Conservation (phyloP, 2,888 invertebrate species). For the Malacosoma neustria region DNA sequence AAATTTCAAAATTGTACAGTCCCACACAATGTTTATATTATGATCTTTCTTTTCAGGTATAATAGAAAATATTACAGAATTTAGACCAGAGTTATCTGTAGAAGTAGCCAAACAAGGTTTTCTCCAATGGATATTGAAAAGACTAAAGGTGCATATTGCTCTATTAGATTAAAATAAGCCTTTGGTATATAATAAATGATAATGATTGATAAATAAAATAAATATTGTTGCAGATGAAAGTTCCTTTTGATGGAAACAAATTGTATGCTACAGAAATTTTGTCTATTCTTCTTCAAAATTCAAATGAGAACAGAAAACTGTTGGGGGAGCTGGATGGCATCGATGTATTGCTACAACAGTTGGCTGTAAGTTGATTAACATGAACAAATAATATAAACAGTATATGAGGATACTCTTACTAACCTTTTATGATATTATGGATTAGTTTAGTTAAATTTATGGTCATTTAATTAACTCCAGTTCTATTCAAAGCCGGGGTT, state of each 20-base stretch:
- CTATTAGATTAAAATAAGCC: background rate
- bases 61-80: conserved; percentile 96
- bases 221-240: conserved; percentile 73
- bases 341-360: conserved; percentile 94
- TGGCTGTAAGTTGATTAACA: conserved; percentile 78
- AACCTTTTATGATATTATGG: too few relatives aligned
- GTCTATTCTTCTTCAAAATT: conserved; percentile 94
- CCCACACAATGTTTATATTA: too few relatives aligned
- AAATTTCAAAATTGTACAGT: too few relatives aligned
- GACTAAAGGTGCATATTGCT: conserved; percentile 76
- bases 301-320: conserved; percentile 85
- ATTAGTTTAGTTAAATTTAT: too few relatives aligned
- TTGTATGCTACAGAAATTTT: conserved; percentile 96
- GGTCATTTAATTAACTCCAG: too few relatives aligned
- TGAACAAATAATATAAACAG: background rate
- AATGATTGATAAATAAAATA: conserved; percentile 1
- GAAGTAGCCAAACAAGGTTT: conserved; percentile 94
- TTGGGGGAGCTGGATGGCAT: conserved; percentile 97
- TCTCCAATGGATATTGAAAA: conserved; percentile 92
- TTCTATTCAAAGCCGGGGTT: too few relatives aligned
- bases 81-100: conserved; percentile 86
- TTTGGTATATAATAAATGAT: background rate
- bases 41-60: conserved; percentile 84
- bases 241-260: conserved; percentile 96
- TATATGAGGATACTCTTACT: too few relatives aligned